These are phyloP conservation scores for Thamnophis sirtalis DNA, from an alignment of 2,113 vertebrate genomes.

Conservation along the genomic window DNA sequence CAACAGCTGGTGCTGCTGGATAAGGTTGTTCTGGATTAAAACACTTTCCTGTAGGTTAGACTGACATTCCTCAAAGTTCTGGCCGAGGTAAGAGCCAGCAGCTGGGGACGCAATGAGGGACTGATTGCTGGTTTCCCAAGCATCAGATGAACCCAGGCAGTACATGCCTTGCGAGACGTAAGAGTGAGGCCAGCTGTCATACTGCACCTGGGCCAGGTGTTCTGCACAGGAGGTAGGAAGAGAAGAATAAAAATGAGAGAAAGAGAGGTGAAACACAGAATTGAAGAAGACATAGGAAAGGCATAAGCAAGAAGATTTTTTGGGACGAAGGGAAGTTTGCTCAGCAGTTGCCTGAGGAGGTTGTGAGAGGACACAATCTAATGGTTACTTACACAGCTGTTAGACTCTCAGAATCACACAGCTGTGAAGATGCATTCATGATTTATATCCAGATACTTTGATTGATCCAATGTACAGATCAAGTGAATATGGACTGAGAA, in stretches of 20 bases:
- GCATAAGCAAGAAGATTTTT: not conserved
- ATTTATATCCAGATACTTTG: not conserved
- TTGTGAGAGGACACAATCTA: not conserved
- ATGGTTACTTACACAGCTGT: not conserved
- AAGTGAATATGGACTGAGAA: not conserved
- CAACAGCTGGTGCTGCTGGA: slow-evolving; percentile 65
- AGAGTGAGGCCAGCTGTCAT: slow-evolving; percentile 96
- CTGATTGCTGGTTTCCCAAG: slow-evolving; percentile 93
- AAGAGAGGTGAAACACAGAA: not conserved
- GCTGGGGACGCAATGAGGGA: slow-evolving; percentile 88
- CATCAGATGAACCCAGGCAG: slow-evolving; percentile 93
- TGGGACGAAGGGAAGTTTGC: not conserved
- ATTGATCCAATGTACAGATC: not conserved
- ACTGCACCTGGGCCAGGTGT: slow-evolving; percentile 84
- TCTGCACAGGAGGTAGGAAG: slow-evolving; percentile 54
- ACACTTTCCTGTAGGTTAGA: slow-evolving; percentile 72
- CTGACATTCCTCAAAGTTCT: slow-evolving; percentile 75
- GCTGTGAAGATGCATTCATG: not conserved
- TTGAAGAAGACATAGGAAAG: not conserved
- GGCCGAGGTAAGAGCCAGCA: slow-evolving; percentile 79
- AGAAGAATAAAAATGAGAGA: not conserved
- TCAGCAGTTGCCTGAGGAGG: not conserved
- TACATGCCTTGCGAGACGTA: slow-evolving; percentile 98
- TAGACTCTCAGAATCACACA: not conserved
- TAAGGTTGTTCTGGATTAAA: slow-evolving; percentile 61